Base-by-base conservation (phyloP, 2,797 vertebrate genomes). In the Apogon hyalosoma region DNA sequence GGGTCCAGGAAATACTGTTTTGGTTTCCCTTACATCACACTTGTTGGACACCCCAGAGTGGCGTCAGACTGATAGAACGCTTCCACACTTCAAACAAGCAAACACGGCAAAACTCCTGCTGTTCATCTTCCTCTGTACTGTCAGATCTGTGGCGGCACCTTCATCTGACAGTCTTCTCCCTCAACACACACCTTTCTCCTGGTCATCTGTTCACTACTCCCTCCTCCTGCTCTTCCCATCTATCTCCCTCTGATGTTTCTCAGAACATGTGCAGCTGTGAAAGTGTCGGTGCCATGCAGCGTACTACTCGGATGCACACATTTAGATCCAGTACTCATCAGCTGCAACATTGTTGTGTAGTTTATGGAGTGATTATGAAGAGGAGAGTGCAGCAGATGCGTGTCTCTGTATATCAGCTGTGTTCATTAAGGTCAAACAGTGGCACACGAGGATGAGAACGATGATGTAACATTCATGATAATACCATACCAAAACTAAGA, bases 391-490 rank as follows among this genome's bases (percentile, higher is more conserved):
- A 53, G 60, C 85, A 88, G 88, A 87, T 88, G 80, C 71, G 70
- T 47, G 56, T 41, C 47, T 76, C 61, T 62, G 49, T 50, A 54
- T 19, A 77, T 78, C 41, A 36, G 40, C 51, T 43, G 39, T 50
- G 68, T 65, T 80, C 61, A 63, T 55, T 51, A 12, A 31, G 80
- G 77, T 76, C 74, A 84, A 40, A 63, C 69, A 63, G 40, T 54
- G 24, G 67, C 53, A 68, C 62, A 36, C 12, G 7, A 53, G 76
- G 83, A 88, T 87, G 64, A 89, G 49, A 80, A 72, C 1, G 57
- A 83, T 90, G 88, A 89, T 79, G 78, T 90, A 86, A 91, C 78
- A 59, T 43, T 62, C 51, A 65, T 73, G 56, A 80, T 86, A 88
- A 88, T 83, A 65, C 69, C 70, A 59, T 43, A 54, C n/a, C 56